phyloP scores from a whole-genome alignment of 1,140 invertebrate species.

The Thaumetopoea pityocampa region DNA sequence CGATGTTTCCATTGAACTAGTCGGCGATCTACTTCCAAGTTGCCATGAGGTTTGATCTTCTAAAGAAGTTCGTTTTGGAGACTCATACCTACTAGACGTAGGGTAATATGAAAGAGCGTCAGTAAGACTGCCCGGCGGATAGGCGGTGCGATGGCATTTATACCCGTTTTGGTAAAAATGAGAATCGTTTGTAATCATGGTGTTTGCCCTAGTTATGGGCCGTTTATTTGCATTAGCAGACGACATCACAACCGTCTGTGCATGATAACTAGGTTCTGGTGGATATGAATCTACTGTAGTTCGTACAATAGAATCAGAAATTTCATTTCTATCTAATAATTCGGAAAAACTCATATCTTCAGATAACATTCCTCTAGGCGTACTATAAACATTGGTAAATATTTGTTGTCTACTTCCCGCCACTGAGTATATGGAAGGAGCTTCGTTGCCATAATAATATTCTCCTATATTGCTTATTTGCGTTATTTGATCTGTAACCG shows the following conservation, averaged over 20 bases:
- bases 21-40: constrained; percentile 76
- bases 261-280: constrained; percentile 74
- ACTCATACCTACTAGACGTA: constrained; percentile 82
- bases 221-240: constrained; percentile 52
- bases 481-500: constrained; percentile 39
- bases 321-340: constrained; percentile 81
- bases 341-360: constrained; percentile 81
- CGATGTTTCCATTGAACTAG: constrained; percentile 79
- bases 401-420: constrained; percentile 82
- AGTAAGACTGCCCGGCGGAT: constrained; percentile 84
- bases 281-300: constrained; percentile 66
- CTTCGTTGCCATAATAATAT: constrained; percentile 78
- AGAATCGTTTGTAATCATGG: constrained; percentile 76
- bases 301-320: constrained; percentile 67
- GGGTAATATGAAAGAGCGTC: constrained; percentile 87
- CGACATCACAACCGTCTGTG: constrained; percentile 73
- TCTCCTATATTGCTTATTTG: constrained; percentile 64
- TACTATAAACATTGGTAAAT: constrained; percentile 84
- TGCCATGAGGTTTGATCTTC: constrained; percentile 78
- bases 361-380: constrained; percentile 77
- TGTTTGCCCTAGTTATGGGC: constrained; percentile 71
- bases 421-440: constrained; percentile 84
- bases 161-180: constrained; percentile 81
- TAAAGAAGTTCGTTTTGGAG: constrained; percentile 77
- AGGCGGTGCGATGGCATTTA: constrained; percentile 82